Evolutionary conservation across 2,888 invertebrate species (phyloP), one percentile per base, ranked within the genome.

Genomic region (Lithophane ornitopus): DNA sequence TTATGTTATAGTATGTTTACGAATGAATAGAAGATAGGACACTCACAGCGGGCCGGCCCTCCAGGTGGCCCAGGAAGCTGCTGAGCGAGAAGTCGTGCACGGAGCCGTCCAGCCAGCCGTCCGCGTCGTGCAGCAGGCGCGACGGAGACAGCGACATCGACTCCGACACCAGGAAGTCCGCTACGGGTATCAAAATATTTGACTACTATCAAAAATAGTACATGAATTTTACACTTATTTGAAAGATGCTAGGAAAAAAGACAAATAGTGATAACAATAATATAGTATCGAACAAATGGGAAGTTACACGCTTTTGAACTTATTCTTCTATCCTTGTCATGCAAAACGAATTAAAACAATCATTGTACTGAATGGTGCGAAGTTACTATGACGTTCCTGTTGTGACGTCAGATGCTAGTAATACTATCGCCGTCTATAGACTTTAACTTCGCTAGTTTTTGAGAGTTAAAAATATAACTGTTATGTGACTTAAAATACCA

Each of bases 31-130:
- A 54, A 54, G 12, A n/a, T 54, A n/a, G 56, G 26, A 56, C 28
- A 74, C 74, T 46, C 28, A 79, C 79, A 1, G 63, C 76, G 1
- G 91, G 91, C 0, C 93, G 86, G 0, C 98, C 98, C 90, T 98
- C 98, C 84, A 98, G 96, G 89, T 98, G 98, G 0, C 98, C 98
- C 72, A 99, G 97, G 91, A 99, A 97, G 94, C 98, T 98, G 93
- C 98, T 98, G 70, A 99, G 96, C 11, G 98, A 99, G 95, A 98
- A 98, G 94, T 99, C 99, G 74, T 97, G 98, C 66, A 98, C 98
- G 91, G 98, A 98, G 69, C 97, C 97, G 89, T 97, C 98, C 54
- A 98, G 96, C 98, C 98, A 98, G 84, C 97, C 97, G 87, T 97
- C 98, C 67, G 97, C 97, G 86, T 98, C 98, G 81, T 97, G 97